Conservation (phyloP, 1,140 invertebrate genomes). For the Gerris buenoi region DNA sequence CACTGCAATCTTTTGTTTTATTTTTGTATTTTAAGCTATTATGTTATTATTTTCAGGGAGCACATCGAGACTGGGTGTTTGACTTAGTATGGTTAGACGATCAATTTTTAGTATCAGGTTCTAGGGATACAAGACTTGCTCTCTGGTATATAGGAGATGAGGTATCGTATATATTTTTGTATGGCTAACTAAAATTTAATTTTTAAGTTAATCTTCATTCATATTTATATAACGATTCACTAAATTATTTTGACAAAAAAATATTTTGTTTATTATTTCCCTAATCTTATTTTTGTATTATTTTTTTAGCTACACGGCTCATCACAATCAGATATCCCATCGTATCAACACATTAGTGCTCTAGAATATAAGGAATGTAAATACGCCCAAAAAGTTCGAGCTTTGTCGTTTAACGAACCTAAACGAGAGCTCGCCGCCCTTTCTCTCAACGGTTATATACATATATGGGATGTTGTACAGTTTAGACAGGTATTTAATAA, state of each 20-base stretch:
- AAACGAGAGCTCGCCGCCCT: slow-evolving; percentile 81
- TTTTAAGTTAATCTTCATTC: too few relatives aligned
- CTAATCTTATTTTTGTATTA: not conserved
- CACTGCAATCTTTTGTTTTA: too few relatives aligned
- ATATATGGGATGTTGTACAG: slow-evolving; percentile 80
- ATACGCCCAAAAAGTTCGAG: slow-evolving; percentile 64
- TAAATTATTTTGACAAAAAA: too few relatives aligned
- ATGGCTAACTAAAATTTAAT: too few relatives aligned
- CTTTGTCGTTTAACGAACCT: slow-evolving; percentile 69
- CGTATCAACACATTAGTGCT: slow-evolving; percentile 41
- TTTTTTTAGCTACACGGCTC: not conserved
- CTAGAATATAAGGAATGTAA: slow-evolving; percentile 56
- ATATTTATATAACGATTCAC: too few relatives aligned
- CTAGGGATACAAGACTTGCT: slow-evolving; percentile 71
- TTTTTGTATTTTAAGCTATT: too few relatives aligned
- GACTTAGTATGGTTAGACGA: slow-evolving; percentile 94
- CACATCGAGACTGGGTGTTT: slow-evolving; percentile 88
- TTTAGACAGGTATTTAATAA: slow-evolving; percentile 53
- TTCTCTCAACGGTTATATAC: slow-evolving; percentile 74
- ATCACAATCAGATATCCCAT: slow-evolving; percentile 9
- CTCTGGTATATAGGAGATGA: slow-evolving; percentile 50
- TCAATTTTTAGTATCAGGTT: slow-evolving; percentile 84
- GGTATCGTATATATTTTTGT: too few relatives aligned
- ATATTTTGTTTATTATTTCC: too few relatives aligned
- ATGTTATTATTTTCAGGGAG: slow-evolving; percentile 30